Percentiles rank a stretch among this genome's conserved stretches.
Conservation (phyloP, 2,888 invertebrate genomes). For the Desoria tigrina region DNA sequence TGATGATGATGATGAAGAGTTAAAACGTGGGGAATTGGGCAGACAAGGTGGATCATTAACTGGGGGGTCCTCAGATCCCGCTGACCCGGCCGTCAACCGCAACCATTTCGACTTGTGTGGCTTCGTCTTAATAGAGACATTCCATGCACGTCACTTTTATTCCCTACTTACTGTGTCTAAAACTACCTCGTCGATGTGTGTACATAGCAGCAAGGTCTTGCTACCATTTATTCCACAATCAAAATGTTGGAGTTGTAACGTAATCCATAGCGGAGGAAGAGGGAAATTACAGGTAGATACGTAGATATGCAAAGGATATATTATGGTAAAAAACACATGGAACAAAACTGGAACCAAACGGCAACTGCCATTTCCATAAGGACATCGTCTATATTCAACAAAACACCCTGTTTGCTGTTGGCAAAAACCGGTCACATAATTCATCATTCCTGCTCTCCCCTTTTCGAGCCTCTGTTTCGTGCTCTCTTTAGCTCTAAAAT, state of each 20-base stretch:
- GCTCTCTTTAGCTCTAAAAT: no score
- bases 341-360: background rate
- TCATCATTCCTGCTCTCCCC: no score
- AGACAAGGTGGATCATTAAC: conserved; percentile 52
- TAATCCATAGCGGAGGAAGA: no score
- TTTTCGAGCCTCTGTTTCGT: no score
- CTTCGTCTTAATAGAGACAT: conserved; percentile 54
- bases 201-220: conserved; percentile 22
- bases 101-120: conserved; percentile 54
- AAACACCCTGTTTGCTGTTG: conserved; percentile 5
- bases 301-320: conserved; percentile 16
- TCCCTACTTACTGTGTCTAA: conserved; percentile 27
- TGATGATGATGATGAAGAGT: conserved; percentile 13
- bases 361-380: conserved; percentile 2
- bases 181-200: conserved; percentile 19
- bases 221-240: conserved; percentile 28
- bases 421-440: conserved; percentile 17
- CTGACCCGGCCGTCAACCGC: conserved; percentile 53
- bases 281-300: conserved; percentile 10
- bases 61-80: conserved; percentile 52
- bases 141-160: conserved; percentile 52
- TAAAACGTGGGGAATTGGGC: conserved; percentile 50
- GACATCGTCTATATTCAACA: background rate
- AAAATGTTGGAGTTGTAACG: conserved; percentile 9
- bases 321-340: background rate